Conservation (phyloP, 2,888 invertebrate genomes). For the Teleogryllus oceanicus region DNA sequence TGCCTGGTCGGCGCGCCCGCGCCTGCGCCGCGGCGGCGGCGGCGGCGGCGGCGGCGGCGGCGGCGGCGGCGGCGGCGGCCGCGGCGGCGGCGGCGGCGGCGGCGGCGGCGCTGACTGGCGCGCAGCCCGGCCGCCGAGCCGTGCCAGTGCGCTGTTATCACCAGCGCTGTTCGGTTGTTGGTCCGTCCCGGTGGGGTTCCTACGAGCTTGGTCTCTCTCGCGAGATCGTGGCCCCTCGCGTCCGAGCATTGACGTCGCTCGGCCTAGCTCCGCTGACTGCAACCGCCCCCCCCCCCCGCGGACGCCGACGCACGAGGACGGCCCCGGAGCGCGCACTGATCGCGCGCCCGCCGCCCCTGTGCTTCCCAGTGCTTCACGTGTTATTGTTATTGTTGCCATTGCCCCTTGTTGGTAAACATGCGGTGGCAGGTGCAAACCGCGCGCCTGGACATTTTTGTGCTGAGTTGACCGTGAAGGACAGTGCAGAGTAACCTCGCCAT, state of each 20-base stretch:
- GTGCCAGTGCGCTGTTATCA: conserved; percentile 5
- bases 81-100: background rate
- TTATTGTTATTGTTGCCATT: no score
- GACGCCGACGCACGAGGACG: no score
- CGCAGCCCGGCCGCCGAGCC: background rate
- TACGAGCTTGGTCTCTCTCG: background rate
- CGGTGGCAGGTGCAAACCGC: no score
- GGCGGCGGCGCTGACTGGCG: background rate
- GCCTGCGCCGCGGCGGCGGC: background rate
- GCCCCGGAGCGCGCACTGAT: no score
- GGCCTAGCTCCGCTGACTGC: background rate
- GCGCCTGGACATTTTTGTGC: no score
- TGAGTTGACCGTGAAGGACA: no score
- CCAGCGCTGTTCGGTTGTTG: background rate
- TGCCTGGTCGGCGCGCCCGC: background rate
- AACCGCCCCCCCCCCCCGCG: no score
- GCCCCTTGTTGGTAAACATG: no score
- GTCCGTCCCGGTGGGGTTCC: background rate
- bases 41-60: background rate
- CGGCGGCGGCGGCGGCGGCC: background rate
- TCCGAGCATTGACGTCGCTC: background rate
- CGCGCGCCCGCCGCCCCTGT: no score
- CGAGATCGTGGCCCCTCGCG: background rate
- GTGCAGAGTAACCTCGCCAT: no score
- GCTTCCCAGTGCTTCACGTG: no score